Evolutionary conservation across 2,888 invertebrate species (phyloP), one percentile per base, ranked within the genome.

Genomic region (Dasysyrphus tricinctus): DNA sequence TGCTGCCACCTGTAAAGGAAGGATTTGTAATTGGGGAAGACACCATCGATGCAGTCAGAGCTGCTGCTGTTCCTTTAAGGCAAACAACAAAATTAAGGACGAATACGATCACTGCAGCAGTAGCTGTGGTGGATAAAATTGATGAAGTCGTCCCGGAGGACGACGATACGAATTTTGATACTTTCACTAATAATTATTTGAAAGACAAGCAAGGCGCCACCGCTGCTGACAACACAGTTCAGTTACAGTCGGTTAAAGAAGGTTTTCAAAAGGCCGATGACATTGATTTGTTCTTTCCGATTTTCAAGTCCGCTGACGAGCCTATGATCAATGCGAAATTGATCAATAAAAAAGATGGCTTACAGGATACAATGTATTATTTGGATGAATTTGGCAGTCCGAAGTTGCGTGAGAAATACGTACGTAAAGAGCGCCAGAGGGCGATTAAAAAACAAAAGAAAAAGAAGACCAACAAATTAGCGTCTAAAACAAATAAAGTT

Each of bases 361-460:
- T 93, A 9, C 91, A 91, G 80, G 92, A 93, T 70, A 91, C 92
- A 56, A 92, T 92, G 91, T 93, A 92, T 88, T 93, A 91, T 89
- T 89, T 93, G 83, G 92, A 93, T 75, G 93, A 93, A 80, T 92
- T 92, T 57, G 93, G 92, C 7, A 93, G 92, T 88, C 93, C 93
- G 5, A 91, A 92, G 76, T 85, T 93, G 83, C 90, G 92, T 8
- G 91, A 92, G 79, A 92, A 92, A 87, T 92, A 91, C 65, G 91
- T 90, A 5, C 89, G 91, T 16, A 92, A 92, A 84, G 90, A 92
- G 78, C 90, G 91, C 59, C 90, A 90, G 56, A 91, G 90, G n/a
- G 89, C 90, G 84, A 65, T 77, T 14, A 89, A 89, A 84, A 91
- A 90, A 63, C 90, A 90, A 85, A 88, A 89, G 74, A 73, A 90